Conservation (phyloP, 2,888 invertebrate genomes). For the Abrostola triplasia region DNA sequence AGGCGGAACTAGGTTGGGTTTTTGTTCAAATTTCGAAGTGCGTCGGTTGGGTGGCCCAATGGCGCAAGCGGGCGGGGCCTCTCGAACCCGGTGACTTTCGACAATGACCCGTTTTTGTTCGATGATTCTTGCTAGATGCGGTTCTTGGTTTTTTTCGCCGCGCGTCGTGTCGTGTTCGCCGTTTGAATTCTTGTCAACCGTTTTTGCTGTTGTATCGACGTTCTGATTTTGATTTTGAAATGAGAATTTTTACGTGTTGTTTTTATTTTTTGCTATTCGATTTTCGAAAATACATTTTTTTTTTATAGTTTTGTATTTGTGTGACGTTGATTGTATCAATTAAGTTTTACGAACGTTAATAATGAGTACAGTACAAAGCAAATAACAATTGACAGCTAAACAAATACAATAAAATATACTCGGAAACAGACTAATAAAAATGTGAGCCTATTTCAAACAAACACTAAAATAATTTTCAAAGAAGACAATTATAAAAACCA, state of each 20-base stretch:
- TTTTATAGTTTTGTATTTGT: too few relatives aligned
- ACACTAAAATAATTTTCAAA: background rate
- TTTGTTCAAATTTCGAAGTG: constrained; percentile 86
- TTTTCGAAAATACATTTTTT: background rate
- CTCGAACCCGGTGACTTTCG: constrained; percentile 84
- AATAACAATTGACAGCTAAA: too few relatives aligned
- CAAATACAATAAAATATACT: too few relatives aligned
- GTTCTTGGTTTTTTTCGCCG: constrained; percentile 54
- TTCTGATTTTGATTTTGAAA: constrained; percentile 22
- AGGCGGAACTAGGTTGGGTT: constrained; percentile 87
- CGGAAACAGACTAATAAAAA: too few relatives aligned
- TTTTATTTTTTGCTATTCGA: constrained; percentile 6
- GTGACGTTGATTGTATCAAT: too few relatives aligned
- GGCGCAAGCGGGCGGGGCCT: constrained; percentile 86
- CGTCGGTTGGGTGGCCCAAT: constrained; percentile 79
- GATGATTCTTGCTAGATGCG: constrained; percentile 57
- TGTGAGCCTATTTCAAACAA: background rate
- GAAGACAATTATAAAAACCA: background rate
- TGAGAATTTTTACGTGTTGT: constrained; percentile 10
- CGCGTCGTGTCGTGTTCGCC: constrained; percentile 11
- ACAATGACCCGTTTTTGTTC: constrained; percentile 80
- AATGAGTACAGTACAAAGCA: too few relatives aligned
- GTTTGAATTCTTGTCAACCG: constrained; percentile 22
- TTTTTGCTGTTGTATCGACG: constrained; percentile 3
- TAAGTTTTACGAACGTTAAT: too few relatives aligned